Percentiles rank a stretch among this genome's conserved stretches.
phyloP scores from a whole-genome alignment of 1,140 invertebrate species.

The Zaprionus gabonicus region DNA sequence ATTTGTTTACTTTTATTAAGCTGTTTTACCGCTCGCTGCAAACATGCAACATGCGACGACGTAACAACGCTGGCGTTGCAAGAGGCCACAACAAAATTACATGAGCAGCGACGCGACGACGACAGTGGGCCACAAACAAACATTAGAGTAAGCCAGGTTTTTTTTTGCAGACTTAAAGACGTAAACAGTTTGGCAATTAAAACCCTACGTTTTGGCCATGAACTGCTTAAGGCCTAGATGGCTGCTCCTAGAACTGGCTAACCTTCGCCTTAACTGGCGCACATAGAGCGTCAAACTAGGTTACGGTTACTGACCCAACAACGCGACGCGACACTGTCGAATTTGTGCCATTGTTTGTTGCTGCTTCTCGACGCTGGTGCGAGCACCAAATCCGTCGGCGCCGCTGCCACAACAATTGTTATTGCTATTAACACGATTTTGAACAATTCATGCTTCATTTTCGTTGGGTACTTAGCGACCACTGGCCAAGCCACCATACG shows the following conservation, averaged over 20 bases:
- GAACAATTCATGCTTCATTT: slow-evolving; percentile 58
- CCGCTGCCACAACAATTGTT: slow-evolving; percentile 39
- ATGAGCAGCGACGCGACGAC: neutral
- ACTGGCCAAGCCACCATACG: slow-evolving; percentile 21
- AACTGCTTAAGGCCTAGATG: slow-evolving; percentile 53
- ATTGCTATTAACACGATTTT: slow-evolving; percentile 75
- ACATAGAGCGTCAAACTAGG: slow-evolving; percentile 47
- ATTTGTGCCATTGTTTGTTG: slow-evolving; percentile 69
- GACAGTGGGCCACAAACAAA: neutral
- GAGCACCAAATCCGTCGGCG: slow-evolving; percentile 63
- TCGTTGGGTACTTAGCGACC: slow-evolving; percentile 44
- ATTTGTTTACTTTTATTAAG: slow-evolving; percentile 5
- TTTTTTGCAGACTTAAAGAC: neutral
- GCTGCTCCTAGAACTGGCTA: slow-evolving; percentile 11
- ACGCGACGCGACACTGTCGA: slow-evolving; percentile 24
- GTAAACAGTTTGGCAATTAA: slow-evolving; percentile 45
- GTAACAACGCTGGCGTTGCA: neutral
- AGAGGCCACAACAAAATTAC: slow-evolving; percentile 4
- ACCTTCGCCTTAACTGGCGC: slow-evolving; percentile 64
- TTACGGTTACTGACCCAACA: slow-evolving; percentile 68
- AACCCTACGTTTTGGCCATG: slow-evolving; percentile 49
- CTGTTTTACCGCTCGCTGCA: neutral
- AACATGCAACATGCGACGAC: slow-evolving; percentile 5
- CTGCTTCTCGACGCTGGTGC: slow-evolving; percentile 1
- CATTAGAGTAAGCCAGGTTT: neutral